Evolutionary conservation across 2,797 vertebrate genomes (phyloP), one percentile per base, ranked within the genome.

Genomic region (Chelon auratus): DNA sequence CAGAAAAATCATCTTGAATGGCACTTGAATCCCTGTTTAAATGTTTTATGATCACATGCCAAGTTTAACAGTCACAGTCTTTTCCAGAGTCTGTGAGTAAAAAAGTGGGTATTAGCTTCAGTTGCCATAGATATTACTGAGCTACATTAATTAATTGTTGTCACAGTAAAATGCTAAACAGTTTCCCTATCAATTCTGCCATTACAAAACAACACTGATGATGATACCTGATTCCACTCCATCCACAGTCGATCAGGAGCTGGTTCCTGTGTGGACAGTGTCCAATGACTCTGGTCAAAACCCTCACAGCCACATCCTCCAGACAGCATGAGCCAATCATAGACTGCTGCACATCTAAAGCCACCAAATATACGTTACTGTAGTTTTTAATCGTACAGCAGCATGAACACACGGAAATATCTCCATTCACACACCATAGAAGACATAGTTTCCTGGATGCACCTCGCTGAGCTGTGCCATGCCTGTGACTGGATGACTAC

Each of bases 391-490:
- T 12, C 3, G 12, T 1, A 39, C 45, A 52, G 14, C 43, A 67
- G 22, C 5, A 43, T 5, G 13, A 43, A 43, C 36, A 9, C 48
- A 45, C 2, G 10, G 9, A 3, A 5, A 11, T 40, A 42, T 17
- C 20, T 20, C 37, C 17, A 37, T 22, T 12, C 26, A 68, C 50
- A 7, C 62, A 93, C 96, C 96, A 0, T 95, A 97, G 87, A 96
- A 96, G 13, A 92, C 62, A 9, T 95, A 96, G 85, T 96, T 97
- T 75, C 95, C 95, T 7, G 96, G 96, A 80, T 97, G 96, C 63
- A 97, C 89, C 87, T 97, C 95, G 11, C 91, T 95, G 63, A 97
- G 94, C 48, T 84, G 78, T 2, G 81, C 83, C 95, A 97, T 96
- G 83, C 95, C 93, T 11, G 92, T 72, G 45, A 96, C 90, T 0